Percentiles rank a stretch among this genome's conserved stretches.
phyloP scores from a whole-genome alignment of 2,797 vertebrate genomes.

The Glyptemys insculpta region DNA sequence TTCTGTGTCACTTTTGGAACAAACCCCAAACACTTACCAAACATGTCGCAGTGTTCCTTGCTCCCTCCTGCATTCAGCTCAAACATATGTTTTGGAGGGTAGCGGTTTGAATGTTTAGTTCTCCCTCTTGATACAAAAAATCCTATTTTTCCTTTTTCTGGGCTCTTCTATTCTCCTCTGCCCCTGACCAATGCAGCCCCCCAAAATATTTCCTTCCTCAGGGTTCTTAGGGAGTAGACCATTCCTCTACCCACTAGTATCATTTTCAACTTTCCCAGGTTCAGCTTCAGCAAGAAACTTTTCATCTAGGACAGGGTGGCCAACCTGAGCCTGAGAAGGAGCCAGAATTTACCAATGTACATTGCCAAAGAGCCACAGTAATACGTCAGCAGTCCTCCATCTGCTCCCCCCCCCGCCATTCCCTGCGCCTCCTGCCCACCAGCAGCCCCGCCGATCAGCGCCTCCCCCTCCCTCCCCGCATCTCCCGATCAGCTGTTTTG shows the following conservation, averaged over 20 bases:
- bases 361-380: too few species aligned
- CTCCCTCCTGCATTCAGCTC: neutral
- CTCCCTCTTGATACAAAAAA: neutral
- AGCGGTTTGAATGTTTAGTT: neutral
- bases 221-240: neutral
- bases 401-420: too few species aligned
- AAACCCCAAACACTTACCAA: neutral
- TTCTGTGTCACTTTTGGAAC: neutral
- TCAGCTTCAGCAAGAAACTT: neutral
- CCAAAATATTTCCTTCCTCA: neutral
- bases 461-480: too few species aligned
- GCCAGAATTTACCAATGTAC: too few species aligned
- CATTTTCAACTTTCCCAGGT: neutral
- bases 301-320: neutral
- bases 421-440: too few species aligned
- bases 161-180: neutral
- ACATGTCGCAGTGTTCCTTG: neutral
- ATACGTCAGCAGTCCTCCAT: too few species aligned
- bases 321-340: too few species aligned
- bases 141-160: rapidly evolving
- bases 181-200: neutral
- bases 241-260: neutral
- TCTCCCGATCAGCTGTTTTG: too few species aligned
- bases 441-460: too few species aligned
- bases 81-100: neutral